Percentiles rank a stretch among this genome's conserved stretches.
Evolutionary conservation across 2,113 vertebrate genomes (phyloP).

Genomic region (Orycteropus afer): DNA sequence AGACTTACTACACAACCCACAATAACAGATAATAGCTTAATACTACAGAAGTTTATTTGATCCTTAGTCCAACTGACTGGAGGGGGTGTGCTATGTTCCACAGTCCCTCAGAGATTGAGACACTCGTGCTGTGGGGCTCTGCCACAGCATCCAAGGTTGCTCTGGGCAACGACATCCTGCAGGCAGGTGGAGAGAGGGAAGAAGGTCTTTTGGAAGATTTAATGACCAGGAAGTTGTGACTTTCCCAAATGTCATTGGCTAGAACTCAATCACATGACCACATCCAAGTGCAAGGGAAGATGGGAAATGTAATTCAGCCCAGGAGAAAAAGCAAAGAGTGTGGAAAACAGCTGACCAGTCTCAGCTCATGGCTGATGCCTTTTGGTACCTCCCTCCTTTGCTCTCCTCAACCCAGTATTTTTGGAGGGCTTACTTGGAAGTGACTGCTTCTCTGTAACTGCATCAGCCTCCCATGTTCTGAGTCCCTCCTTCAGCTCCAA

Average conservation of each 20-base stretch:
- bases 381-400: background rate
- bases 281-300: background rate
- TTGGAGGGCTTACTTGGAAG: background rate
- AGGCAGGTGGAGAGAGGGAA: background rate
- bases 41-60: background rate
- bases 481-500: background rate
- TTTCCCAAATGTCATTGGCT: background rate
- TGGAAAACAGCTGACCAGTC: background rate
- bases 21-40: rapidly evolving
- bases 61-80: background rate
- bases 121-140: background rate
- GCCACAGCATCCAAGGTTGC: rapidly evolving
- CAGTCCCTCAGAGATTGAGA: background rate
- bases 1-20: rapidly evolving
- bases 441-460: background rate
- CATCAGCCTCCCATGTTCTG: background rate
- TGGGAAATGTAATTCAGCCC: background rate
- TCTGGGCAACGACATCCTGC: background rate
- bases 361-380: background rate
- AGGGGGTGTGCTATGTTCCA: background rate
- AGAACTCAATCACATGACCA: background rate
- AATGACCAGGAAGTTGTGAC: background rate
- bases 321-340: no score
- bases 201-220: background rate
- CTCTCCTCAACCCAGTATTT: no score